These are phyloP conservation scores for Luscinia luscinia DNA, from an alignment of 2,797 vertebrate species.

Conservation along the genomic window DNA sequence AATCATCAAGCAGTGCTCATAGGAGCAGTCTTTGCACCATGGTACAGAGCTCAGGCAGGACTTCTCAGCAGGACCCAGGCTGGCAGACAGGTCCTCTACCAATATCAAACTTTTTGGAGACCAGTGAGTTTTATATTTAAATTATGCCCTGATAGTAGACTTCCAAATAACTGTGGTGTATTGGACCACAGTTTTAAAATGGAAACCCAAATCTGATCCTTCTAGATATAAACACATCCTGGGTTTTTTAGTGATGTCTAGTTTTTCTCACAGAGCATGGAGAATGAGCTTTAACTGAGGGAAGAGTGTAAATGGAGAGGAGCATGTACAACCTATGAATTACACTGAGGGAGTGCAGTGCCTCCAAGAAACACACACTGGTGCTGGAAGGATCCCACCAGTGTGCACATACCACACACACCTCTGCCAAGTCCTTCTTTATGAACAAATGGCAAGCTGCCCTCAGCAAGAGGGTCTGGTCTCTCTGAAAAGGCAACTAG, in stretches of 20 bases:
- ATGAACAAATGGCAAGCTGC: background rate
- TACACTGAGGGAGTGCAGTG: rapidly evolving
- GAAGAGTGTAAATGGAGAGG: background rate
- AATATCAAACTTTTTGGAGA: background rate
- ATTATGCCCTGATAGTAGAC: background rate
- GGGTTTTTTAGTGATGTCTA: background rate
- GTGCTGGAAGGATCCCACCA: background rate
- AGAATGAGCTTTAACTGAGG: rapidly evolving
- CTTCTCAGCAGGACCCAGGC: background rate
- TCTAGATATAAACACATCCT: background rate
- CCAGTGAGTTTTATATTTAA: background rate
- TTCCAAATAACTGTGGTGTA: background rate
- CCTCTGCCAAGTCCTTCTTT: background rate
- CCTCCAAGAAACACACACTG: background rate
- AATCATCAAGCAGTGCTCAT: background rate
- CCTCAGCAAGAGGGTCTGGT: background rate
- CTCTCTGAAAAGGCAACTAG: background rate
- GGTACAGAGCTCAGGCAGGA: background rate
- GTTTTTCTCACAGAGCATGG: background rate
- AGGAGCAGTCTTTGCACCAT: background rate
- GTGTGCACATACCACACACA: rapidly evolving
- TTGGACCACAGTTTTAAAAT: background rate
- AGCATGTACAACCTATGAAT: background rate
- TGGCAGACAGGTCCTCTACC: background rate
- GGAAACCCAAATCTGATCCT: background rate